phyloP scores from a whole-genome alignment of 2,888 invertebrate species.

The Pterostichus niger region DNA sequence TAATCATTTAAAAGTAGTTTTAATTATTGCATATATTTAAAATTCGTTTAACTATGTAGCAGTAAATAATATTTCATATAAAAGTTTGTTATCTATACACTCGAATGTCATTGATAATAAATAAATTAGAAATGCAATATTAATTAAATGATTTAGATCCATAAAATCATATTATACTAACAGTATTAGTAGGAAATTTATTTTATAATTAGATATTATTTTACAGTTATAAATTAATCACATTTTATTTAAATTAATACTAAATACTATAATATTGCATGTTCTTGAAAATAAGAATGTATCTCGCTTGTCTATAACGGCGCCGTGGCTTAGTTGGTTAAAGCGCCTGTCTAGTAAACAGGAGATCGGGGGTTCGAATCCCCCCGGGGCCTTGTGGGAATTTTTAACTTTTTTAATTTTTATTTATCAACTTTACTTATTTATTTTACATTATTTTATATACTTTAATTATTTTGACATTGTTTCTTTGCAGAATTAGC shows the following conservation, averaged over 20 bases:
- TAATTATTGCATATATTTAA: too few relatives aligned
- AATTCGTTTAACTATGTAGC: too few relatives aligned
- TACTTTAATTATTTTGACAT: neutral
- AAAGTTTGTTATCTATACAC: too few relatives aligned
- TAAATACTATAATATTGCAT: neutral
- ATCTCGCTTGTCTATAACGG: constrained; percentile 73
- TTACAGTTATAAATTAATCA: too few relatives aligned
- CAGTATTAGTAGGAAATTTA: too few relatives aligned
- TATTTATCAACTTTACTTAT: constrained; percentile 53
- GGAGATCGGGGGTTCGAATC: constrained; percentile 85
- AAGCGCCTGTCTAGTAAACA: constrained; percentile 86
- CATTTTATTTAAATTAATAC: neutral
- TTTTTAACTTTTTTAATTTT: constrained; percentile 36
- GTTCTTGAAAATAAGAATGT: neutral
- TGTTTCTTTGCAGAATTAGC: neutral
- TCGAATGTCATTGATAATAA: too few relatives aligned
- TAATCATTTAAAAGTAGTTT: constrained; percentile 15
- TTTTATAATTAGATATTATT: too few relatives aligned
- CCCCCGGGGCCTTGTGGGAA: constrained; percentile 76
- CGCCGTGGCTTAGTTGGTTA: constrained; percentile 90
- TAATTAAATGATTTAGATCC: too few relatives aligned
- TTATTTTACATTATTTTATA: neutral
- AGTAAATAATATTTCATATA: too few relatives aligned
- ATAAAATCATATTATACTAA: too few relatives aligned
- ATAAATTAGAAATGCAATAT: too few relatives aligned